Evolutionary conservation across 1,140 invertebrate species (phyloP), one percentile per base, ranked within the genome.

Genomic region (Drosophila sp.): DNA sequence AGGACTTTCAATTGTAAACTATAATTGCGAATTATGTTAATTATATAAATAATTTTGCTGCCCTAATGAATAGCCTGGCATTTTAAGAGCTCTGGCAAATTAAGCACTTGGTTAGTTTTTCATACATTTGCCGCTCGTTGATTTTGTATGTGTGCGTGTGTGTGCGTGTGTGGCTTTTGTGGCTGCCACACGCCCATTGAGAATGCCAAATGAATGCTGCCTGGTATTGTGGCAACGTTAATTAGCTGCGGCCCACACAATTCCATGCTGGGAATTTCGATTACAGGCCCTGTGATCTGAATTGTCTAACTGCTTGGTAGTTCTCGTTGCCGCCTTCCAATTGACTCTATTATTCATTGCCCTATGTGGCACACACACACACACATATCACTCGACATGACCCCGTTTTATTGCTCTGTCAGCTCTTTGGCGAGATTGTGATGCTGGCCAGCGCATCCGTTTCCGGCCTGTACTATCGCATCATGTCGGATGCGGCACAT

Each of bases 381-480:
- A 16, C 1, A 1, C 29, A n/a, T 4, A 3, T 14, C 21, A 38
- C 11, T 36, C 18, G 32, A n/a, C 61, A 7, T 69, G 7, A 57
- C 29, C 53, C 7, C 32, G 16, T 29, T 62, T 50, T 40, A 62
- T 45, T 51, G 59, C 48, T 48, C 25, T 63, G 84, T 7, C 92
- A 98, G 97, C 91, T 97, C 65, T 92, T 94, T 34, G 95, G 95
- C 45, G 97, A 97, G 89, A 92, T 94, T 46, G 92, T 97, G 0
- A 94, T 98, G 66, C 92, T 98, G 18, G 80, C 95, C 6, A 95
- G 95, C 25, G 97, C 95, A 2, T 95, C 96, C 65, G 92, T 96
- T 5, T 95, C 96, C 43, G 97, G 97, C 0, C 92, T 97, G 7
- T 98, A 97, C 92, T 97, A 98, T 92, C 94, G 97, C 43, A 95